phyloP scores from a whole-genome alignment of 53 echinoderm and acorn worm species.

The Stichopus horrens region DNA sequence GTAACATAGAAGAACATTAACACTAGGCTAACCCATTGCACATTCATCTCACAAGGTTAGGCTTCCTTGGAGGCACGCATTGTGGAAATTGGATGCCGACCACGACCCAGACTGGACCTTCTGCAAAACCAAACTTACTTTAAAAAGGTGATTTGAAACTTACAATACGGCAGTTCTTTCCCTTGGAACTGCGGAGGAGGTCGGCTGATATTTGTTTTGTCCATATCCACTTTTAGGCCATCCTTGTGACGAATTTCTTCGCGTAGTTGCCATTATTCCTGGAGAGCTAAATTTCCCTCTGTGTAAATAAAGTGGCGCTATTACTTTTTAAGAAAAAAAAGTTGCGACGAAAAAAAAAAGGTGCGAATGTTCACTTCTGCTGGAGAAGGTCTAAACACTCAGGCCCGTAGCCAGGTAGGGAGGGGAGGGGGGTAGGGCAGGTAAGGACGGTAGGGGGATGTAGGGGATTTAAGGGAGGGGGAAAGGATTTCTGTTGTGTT shows the following conservation, averaged over 20 bases:
- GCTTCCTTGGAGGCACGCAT: background rate
- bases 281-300: background rate
- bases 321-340: background rate
- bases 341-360: too few species aligned
- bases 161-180: constrained; percentile 89
- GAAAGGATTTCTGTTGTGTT: too few species aligned
- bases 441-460: too few species aligned
- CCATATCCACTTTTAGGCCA: constrained; percentile 52
- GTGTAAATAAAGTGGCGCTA: background rate
- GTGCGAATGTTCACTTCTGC: too few species aligned
- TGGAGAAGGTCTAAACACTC: too few species aligned
- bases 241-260: constrained; percentile 41
- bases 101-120: background rate
- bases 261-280: constrained; percentile 46
- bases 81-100: background rate
- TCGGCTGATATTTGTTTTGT: constrained; percentile 50
- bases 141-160: constrained; percentile 38
- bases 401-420: too few species aligned
- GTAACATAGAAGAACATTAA: background rate
- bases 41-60: background rate
- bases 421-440: too few species aligned
- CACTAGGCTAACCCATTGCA: background rate
- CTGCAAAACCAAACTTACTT: background rate
- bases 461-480: too few species aligned
- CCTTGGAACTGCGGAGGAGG: constrained; percentile 64